A percentile compares a stretch with the other conserved stretches of the same genome.
phyloP scores from a whole-genome alignment of 2,113 vertebrate species.

The Platanista minor region DNA sequence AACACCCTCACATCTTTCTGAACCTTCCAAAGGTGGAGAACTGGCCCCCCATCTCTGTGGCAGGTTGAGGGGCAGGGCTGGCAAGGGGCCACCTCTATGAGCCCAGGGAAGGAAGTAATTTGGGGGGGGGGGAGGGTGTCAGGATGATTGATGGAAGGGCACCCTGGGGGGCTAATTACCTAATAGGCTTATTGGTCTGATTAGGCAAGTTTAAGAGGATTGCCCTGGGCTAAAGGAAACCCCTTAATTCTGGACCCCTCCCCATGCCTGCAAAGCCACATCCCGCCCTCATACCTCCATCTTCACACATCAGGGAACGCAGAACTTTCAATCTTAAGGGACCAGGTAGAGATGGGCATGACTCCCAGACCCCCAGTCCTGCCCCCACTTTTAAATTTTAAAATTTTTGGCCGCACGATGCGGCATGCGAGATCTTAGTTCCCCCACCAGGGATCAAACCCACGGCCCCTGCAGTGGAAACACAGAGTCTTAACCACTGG shows the following conservation, averaged over 20 bases:
- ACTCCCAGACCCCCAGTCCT: neutral
- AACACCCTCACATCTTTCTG: neutral
- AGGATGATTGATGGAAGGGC: constrained; percentile 32
- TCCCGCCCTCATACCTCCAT: neutral
- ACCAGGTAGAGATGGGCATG: neutral
- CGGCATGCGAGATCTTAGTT: too few relatives aligned
- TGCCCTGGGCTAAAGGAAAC: constrained; percentile 31
- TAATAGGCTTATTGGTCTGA: constrained; percentile 66
- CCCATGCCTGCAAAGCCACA: neutral
- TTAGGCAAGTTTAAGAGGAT: constrained; percentile 63
- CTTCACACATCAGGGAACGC: neutral
- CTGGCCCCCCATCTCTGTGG: neutral
- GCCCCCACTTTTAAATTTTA: too few relatives aligned
- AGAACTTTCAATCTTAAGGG: neutral
- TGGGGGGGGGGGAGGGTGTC: neutral
- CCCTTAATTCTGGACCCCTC: constrained; percentile 24
- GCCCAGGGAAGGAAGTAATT: constrained; percentile 1
- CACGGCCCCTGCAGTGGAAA: too few relatives aligned
- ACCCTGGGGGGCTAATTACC: constrained; percentile 50
- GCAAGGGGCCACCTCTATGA: neutral
- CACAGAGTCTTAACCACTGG: too few relatives aligned
- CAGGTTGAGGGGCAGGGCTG: neutral
- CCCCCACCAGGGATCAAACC: too few relatives aligned
- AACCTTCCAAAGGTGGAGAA: neutral
- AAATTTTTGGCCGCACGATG: too few relatives aligned